Conservation (phyloP, 2,888 invertebrate species). For the Hylaea fasciaria region DNA sequence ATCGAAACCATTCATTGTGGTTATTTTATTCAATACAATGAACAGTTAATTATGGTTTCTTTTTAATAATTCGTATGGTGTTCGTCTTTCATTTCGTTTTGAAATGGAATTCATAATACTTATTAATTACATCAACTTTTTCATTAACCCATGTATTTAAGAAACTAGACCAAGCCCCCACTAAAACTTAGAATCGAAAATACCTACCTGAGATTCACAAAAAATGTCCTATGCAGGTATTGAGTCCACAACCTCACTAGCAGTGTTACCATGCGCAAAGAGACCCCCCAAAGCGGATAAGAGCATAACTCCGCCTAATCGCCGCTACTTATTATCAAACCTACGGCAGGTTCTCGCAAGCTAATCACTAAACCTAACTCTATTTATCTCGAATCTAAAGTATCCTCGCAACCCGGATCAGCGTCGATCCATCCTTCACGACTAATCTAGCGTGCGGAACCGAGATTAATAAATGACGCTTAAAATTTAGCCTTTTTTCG, state of each 20-base stretch:
- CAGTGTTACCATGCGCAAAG: too few relatives aligned
- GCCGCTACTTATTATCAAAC: constrained; percentile 22
- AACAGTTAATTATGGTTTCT: background rate
- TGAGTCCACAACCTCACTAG: too few relatives aligned
- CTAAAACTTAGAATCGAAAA: too few relatives aligned
- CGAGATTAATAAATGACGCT: constrained; percentile 81
- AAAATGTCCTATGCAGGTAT: background rate
- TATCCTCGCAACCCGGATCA: constrained; percentile 43
- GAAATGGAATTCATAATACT: too few relatives aligned
- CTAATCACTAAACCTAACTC: constrained; percentile 38
- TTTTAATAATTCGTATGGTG: background rate
- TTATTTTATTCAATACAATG: background rate
- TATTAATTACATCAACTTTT: too few relatives aligned
- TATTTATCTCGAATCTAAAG: constrained; percentile 53
- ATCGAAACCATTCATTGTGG: constrained; percentile 28
- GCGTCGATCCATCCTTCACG: constrained; percentile 61
- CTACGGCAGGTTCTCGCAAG: constrained; percentile 20
- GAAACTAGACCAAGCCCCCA: too few relatives aligned
- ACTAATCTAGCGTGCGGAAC: constrained; percentile 73
- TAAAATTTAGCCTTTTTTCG: constrained; percentile 83
- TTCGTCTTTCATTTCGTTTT: too few relatives aligned
- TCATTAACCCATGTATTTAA: too few relatives aligned
- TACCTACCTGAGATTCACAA: too few relatives aligned
- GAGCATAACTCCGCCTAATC: constrained; percentile 43
- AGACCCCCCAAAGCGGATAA: background rate